Evolutionary conservation across 2,113 vertebrate genomes (phyloP), one percentile per base, ranked within the genome.

Genomic region (Gymnocephalus cernua): DNA sequence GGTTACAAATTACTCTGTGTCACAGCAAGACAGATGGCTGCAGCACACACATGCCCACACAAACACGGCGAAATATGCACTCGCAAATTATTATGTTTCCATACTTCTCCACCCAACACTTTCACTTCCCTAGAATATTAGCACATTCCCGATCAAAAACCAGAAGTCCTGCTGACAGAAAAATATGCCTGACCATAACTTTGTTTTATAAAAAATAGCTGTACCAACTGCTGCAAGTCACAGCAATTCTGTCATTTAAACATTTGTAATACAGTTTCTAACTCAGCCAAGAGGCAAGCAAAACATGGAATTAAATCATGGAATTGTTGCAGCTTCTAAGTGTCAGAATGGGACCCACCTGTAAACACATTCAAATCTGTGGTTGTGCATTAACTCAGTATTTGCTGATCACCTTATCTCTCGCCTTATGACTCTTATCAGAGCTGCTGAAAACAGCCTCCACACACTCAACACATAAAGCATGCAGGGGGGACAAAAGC

Each of bases 1-100:
- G 56, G 56, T 82, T 79, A 88, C 59, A 83, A 81, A 88, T 73
- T 32, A 83, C 38, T 61, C 82, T 6, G 57, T 79, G 74, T 61
- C 62, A 41, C 56, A 71, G 58, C 53, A 58, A 85, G 65, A 89
- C 75, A 78, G 38, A 85, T 47, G 50, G 44, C 35, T 56, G 3
- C 54, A 59, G 58, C 41, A 64, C 51, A 41, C 51, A 75, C 61
- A 50, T 57, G 45, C 64, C 19, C 32, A 67, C 23, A 47, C 45
- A 61, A 13, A 29, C 21, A 68, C 0, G 27, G 14, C 4, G 8
- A 13, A 62, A 56, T 27, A 66, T 54, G 1, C 53, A 48, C 83
- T 38, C 1, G 1, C 61, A 59, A 21, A 80, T 74, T 8, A 68
- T 58, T 50, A 70, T 1, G 13, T 62, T 48, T 44, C 38, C 67